These are phyloP conservation scores for Pammene aurita DNA, from an alignment of 2,888 invertebrate species.

Conservation along the genomic window DNA sequence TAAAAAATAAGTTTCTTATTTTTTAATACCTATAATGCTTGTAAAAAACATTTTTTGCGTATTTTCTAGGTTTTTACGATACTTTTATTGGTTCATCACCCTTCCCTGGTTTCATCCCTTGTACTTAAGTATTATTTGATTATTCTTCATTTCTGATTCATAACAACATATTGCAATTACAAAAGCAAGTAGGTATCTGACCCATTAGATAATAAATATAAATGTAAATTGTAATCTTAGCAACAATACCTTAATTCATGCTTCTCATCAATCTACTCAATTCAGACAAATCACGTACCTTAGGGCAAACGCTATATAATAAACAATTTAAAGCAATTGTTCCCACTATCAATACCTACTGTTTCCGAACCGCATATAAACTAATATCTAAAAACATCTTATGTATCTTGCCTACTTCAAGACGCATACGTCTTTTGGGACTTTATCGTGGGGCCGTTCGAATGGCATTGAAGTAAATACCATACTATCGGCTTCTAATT, in stretches of 20 bases:
- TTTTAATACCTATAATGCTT: too few relatives aligned
- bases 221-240: not conserved
- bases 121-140: too few relatives aligned
- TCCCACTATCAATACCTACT: slow-evolving; percentile 12
- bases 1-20: too few relatives aligned
- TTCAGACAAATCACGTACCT: slow-evolving; percentile 10
- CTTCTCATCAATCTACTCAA: slow-evolving; percentile 3
- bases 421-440: not conserved
- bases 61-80: too few relatives aligned
- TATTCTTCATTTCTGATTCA: too few relatives aligned
- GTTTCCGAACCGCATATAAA: slow-evolving; percentile 5
- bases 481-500: slow-evolving; percentile 39
- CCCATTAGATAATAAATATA: not conserved
- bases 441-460: slow-evolving; percentile 39
- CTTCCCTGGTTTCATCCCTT: too few relatives aligned
- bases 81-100: too few relatives aligned
- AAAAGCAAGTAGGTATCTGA: too few relatives aligned
- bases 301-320: slow-evolving; percentile 26
- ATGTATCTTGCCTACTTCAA: not conserved
- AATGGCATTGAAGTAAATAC: slow-evolving; percentile 47
- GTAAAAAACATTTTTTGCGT: too few relatives aligned
- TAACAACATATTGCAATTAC: too few relatives aligned
- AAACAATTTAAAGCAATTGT: slow-evolving; percentile 23
- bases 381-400: not conserved
- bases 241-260: slow-evolving; percentile 5